Evolutionary conservation across 2,888 invertebrate genomes (phyloP).

Genomic region (Poecilobothrus nobilitatus): DNA sequence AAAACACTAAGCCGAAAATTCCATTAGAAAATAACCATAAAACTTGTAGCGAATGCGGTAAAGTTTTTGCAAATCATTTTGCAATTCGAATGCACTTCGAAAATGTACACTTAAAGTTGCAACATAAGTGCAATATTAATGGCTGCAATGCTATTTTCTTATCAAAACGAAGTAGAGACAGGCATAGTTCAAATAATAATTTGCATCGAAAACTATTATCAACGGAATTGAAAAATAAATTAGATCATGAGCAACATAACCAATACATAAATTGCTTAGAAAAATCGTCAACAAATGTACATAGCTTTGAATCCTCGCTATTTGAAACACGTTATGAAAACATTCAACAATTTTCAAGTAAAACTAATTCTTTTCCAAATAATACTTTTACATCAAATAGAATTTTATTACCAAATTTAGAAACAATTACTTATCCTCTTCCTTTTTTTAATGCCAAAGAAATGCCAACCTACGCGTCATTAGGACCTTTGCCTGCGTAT

Average conservation of each 20-base stretch:
- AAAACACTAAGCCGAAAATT: conserved; percentile 69
- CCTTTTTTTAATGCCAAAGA: not conserved
- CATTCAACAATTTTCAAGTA: not conserved
- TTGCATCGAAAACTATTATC: conserved; percentile 83
- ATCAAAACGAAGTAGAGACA: conserved; percentile 83
- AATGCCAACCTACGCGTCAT: not conserved
- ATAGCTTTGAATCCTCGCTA: not conserved
- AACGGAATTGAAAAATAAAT: conserved; percentile 39
- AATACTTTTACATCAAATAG: not conserved
- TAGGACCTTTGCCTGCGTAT: not conserved
- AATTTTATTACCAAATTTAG: not conserved
- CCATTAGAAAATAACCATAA: conserved; percentile 86
- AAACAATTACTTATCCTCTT: not conserved
- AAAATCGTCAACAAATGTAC: no score
- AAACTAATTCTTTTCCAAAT: not conserved
- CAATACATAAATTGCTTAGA: no score
- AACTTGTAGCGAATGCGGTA: conserved; percentile 84
- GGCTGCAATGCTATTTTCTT: conserved; percentile 93
- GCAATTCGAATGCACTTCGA: conserved; percentile 92
- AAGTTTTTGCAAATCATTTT: conserved; percentile 87
- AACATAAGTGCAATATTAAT: conserved; percentile 91
- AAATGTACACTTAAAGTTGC: conserved; percentile 87
- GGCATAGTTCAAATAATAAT: conserved; percentile 85
- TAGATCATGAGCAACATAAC: no score
- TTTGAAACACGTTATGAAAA: not conserved